A percentile compares a stretch with the other conserved stretches of the same genome.
phyloP scores from a whole-genome alignment of 2,113 vertebrate genomes.

The Erythrolamprus reginae region DNA sequence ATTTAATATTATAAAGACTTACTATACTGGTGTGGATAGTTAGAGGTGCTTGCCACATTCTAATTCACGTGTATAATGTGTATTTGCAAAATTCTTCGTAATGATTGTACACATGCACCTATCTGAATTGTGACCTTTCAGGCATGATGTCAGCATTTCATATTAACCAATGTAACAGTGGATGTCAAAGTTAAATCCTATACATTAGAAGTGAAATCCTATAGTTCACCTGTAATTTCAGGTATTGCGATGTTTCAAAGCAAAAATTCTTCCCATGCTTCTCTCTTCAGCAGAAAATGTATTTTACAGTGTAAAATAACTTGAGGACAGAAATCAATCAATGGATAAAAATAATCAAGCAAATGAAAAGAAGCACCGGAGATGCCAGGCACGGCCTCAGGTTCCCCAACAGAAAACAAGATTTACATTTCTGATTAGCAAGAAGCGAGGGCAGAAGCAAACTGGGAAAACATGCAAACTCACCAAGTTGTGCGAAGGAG shows the following conservation, averaged over 20 bases:
- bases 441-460: neutral
- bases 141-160: neutral
- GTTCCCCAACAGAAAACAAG: neutral
- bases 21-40: fast-evolving
- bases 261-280: neutral
- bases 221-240: conserved; percentile 14
- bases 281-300: fast-evolving
- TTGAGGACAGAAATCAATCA: neutral
- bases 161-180: neutral
- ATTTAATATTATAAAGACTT: neutral
- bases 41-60: neutral
- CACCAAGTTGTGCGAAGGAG: conserved; percentile 42
- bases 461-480: conserved; percentile 37
- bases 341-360: neutral
- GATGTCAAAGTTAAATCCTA: neutral
- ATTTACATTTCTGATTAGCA: neutral
- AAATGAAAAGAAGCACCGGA: neutral
- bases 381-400: neutral
- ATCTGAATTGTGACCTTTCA: neutral
- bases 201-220: too few relatives aligned
- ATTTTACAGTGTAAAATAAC: conserved; percentile 24
- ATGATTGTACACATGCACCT: neutral
- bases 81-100: fast-evolving
- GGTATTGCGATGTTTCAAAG: neutral
- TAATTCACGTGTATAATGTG: fast-evolving